Percentiles rank a stretch among this genome's conserved stretches.
phyloP scores from a whole-genome alignment of 2,797 vertebrate species.

The Aulostomus chinensis region DNA sequence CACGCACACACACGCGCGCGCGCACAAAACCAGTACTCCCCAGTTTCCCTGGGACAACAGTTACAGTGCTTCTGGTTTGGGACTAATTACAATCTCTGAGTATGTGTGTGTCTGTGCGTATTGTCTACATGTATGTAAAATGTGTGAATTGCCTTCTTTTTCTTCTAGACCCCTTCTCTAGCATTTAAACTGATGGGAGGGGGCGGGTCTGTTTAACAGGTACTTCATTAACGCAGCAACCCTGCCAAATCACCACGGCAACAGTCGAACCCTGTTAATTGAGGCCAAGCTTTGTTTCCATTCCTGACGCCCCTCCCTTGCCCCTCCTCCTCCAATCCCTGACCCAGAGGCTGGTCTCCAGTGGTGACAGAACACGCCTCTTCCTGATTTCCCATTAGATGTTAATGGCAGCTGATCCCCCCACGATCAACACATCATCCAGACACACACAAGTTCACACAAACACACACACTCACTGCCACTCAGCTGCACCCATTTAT shows the following conservation, averaged over 20 bases:
- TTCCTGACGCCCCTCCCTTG: slow-evolving; percentile 67
- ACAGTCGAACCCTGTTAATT: slow-evolving; percentile 80
- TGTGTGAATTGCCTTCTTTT: slow-evolving; percentile 54
- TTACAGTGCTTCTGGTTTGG: slow-evolving; percentile 76
- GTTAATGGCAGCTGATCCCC: slow-evolving; percentile 78
- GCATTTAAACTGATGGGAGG: slow-evolving; percentile 76
- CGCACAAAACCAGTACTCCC: slow-evolving; percentile 49
- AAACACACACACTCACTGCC: slow-evolving; percentile 22
- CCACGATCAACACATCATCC: slow-evolving; percentile 68
- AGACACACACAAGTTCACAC: slow-evolving; percentile 27
- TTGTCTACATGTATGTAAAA: slow-evolving; percentile 52
- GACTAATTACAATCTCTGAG: slow-evolving; percentile 82
- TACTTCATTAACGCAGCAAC: slow-evolving; percentile 84
- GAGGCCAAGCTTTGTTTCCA: slow-evolving; percentile 81
- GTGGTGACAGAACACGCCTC: slow-evolving; percentile 72
- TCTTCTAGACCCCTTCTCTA: slow-evolving; percentile 57
- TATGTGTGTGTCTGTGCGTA: slow-evolving; percentile 43
- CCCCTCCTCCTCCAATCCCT: slow-evolving; percentile 74
- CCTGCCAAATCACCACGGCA: slow-evolving; percentile 77
- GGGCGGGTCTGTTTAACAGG: slow-evolving; percentile 79
- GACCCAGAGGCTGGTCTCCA: slow-evolving; percentile 70
- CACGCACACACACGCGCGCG: slow-evolving; percentile 18
- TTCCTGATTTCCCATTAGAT: slow-evolving; percentile 82
- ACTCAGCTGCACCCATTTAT: slow-evolving; percentile 76
- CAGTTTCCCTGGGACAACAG: slow-evolving; percentile 70